Evolutionary conservation across 2,888 invertebrate species (phyloP).

Genomic region (Leptura quadrifasciata): DNA sequence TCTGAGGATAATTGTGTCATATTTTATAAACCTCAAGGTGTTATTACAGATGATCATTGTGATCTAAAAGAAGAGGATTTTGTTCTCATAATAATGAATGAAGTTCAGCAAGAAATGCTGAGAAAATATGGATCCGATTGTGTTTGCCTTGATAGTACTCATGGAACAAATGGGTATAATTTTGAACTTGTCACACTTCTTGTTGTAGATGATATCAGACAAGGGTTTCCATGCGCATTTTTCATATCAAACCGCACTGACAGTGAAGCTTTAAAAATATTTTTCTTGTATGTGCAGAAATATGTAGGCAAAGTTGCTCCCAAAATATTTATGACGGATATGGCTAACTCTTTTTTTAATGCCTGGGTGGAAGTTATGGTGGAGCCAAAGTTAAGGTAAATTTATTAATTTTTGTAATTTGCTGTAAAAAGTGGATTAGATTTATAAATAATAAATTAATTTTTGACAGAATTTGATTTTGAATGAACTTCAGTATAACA

Average conservation of each 20-base stretch:
- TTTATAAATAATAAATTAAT: not conserved
- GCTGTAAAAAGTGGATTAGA: not conserved
- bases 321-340: conserved; percentile 49
- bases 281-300: too few relatives aligned
- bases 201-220: not conserved
- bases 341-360: conserved; percentile 41
- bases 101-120: conserved; percentile 48
- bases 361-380: conserved; percentile 44
- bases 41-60: not conserved
- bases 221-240: not conserved
- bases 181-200: conserved; percentile 34
- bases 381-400: conserved; percentile 32
- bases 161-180: conserved; percentile 50
- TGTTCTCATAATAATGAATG: conserved; percentile 49
- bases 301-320: not conserved
- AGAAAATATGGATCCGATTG: conserved; percentile 51
- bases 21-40: conserved; percentile 52
- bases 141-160: conserved; percentile 54
- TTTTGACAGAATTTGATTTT: not conserved
- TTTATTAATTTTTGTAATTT: not conserved
- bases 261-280: too few relatives aligned
- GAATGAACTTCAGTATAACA: too few relatives aligned
- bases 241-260: not conserved
- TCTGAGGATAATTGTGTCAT: conserved; percentile 19
- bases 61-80: conserved; percentile 20